Conservation (phyloP, 1,140 invertebrate genomes). For the Pachypsylla venusta region DNA sequence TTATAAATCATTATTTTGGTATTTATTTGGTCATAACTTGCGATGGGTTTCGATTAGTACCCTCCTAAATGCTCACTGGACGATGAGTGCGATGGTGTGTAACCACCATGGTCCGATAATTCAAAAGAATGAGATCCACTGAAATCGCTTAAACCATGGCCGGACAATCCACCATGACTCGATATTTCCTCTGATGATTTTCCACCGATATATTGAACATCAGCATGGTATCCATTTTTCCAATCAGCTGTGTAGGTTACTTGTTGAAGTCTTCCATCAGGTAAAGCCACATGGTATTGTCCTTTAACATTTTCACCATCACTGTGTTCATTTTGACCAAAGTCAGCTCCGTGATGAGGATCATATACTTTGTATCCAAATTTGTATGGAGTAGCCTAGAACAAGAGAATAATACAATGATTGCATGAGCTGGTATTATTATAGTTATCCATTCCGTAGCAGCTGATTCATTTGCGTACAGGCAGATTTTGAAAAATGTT, state of each 20-base stretch:
- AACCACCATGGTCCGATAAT: not conserved
- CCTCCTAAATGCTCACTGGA: no score
- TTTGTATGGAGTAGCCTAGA: constrained; percentile 58
- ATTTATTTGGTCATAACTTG: no score
- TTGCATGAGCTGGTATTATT: no score
- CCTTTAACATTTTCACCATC: constrained; percentile 54
- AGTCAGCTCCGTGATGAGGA: constrained; percentile 52
- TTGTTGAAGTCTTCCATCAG: constrained; percentile 52
- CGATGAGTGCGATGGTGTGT: not conserved
- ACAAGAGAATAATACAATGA: constrained; percentile 22
- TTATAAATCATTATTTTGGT: no score
- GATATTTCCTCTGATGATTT: constrained; percentile 28
- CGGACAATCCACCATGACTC: not conserved
- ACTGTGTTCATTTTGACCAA: constrained; percentile 48
- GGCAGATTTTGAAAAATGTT: no score
- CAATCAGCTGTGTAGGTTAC: constrained; percentile 64
- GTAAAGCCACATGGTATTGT: constrained; percentile 55
- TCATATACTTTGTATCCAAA: constrained; percentile 65
- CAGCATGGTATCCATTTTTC: constrained; percentile 61
- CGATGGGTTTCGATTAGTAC: no score
- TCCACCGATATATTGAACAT: constrained; percentile 57
- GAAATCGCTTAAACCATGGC: no score
- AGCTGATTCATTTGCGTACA: no score
- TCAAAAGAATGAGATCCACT: not conserved
- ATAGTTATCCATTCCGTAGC: no score